Base-by-base conservation (phyloP, 2,113 vertebrate species). In the Pogonocichla stellata region DNA sequence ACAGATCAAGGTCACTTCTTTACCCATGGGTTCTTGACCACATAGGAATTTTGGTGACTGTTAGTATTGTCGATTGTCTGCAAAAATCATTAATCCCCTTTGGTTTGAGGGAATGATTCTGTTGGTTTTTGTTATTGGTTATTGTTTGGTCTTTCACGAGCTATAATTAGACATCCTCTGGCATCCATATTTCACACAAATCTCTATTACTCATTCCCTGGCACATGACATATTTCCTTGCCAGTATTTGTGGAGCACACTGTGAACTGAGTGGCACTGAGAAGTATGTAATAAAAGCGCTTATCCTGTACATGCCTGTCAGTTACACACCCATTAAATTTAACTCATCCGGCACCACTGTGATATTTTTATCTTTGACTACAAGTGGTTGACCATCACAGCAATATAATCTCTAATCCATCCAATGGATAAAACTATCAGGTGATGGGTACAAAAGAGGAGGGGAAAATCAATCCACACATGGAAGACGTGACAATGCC, bases 151-250 rank as follows among this genome's bases (percentile, higher is more conserved):
- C 85, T 88, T 95, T 83, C 79, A 48, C 47, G 43, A 83, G 79
- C 67, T 97, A 95, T 96, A 96, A 93, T 94, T 96, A 96, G 93
- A 86, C 60, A 47, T 56, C 71, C 60, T 36, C 70, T 92, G 90
- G 87, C 95, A 96, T 77, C 67, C 85, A 78, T 72, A 88, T 75
- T 73, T 91, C 88, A 75, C 91, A 86, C 75, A 91, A 94, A 93
- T 74, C 83, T 93, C 80, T 78, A 64, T 97, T 96, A 96, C 86
- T 97, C 92, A 95, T 95, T 89, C 77, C 51, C 77, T 86, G 80
- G 86, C 92, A 96, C 96, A 93, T 92, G 95, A 93, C 80, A 84
- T 74, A 60, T 78, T 89, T 94, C 45, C n/a, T 86, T 93, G 95
- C 94, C 94, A 94, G 62, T 92, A 47, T 90, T 93, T 92, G 80